Evolutionary conservation across 2,797 vertebrate species (phyloP), one percentile per base, ranked within the genome.

Genomic region (Scarus forsteni): DNA sequence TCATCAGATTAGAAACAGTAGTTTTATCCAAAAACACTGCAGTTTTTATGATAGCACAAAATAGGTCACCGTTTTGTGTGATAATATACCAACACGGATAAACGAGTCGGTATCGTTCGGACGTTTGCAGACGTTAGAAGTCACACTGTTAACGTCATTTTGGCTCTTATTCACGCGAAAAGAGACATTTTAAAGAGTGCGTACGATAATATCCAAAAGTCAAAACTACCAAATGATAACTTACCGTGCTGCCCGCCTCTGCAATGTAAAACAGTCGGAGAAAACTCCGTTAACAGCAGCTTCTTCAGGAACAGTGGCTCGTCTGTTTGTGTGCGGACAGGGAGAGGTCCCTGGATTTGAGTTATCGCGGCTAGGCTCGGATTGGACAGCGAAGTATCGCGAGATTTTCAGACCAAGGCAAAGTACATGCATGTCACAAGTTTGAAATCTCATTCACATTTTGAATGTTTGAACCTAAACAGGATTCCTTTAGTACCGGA

Each of bases 401-500:
- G 86, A 88, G 74, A 84, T n/a, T 6, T 8, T 0, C 9, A 0
- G 34, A 62, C 92, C 91, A 93, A 92, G 91, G 3, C 15, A 39
- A 15, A 9, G n/a, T 12, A 48, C 1, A 1, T 1, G 19, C 27
- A 8, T 27, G 0, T 50, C 11, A n/a, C 3, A 7, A 4, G 12
- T 59, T 43, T 35, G 3, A 5, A 36, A 3, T 3, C 46, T 34
- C 10, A 5, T 27, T 10, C 10, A 18, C n/a, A 0, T 44, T 90
- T 93, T 87, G 80, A 92, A 92, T 80, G 83, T 93, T 95, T 93
- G 77, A 95, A 94, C 46, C 56, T 60, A 90, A 93, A 95, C 88
- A 93, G 34, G 45, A 94, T 92, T 94, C 87, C 87, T 62, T 0
- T 50, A 6, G 15, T 80, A 91, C 83, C 34, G 81, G 87, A 51